Evolutionary conservation across 2,888 invertebrate genomes (phyloP).

Genomic region (Agriopis leucophaearia): DNA sequence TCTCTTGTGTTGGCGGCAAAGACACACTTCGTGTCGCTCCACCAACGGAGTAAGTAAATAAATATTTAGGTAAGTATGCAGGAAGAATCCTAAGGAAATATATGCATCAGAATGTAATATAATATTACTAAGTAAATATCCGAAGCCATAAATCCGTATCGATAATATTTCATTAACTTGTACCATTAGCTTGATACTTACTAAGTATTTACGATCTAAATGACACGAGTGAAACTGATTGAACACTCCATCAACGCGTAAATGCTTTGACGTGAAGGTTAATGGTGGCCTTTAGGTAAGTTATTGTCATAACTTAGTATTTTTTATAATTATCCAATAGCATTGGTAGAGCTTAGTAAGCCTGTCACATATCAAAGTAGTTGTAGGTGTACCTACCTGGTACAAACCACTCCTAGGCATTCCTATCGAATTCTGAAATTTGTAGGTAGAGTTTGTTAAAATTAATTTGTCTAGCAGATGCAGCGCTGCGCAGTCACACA

Average conservation of each 20-base stretch:
- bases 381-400: not conserved
- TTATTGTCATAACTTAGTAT: constrained; percentile 12
- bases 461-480: too few species aligned
- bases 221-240: constrained; percentile 25
- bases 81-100: too few species aligned
- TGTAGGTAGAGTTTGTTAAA: too few species aligned
- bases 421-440: too few species aligned
- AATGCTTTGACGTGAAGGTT: constrained; percentile 29
- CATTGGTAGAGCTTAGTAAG: not conserved
- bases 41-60: too few species aligned
- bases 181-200: constrained; percentile 15
- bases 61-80: too few species aligned
- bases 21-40: too few species aligned
- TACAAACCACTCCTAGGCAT: too few species aligned
- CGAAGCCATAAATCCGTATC: not conserved
- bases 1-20: too few species aligned
- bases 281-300: constrained; percentile 18
- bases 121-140: not conserved
- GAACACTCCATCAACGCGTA: constrained; percentile 28
- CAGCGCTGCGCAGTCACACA: too few species aligned
- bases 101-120: too few species aligned
- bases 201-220: constrained; percentile 29
- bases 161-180: constrained; percentile 15
- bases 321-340: not conserved
- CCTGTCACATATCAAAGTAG: not conserved